A percentile compares a stretch with the other conserved stretches of the same genome.
Evolutionary conservation across 2,888 invertebrate species (phyloP).

Genomic region (Sphecodes monilicornis): DNA sequence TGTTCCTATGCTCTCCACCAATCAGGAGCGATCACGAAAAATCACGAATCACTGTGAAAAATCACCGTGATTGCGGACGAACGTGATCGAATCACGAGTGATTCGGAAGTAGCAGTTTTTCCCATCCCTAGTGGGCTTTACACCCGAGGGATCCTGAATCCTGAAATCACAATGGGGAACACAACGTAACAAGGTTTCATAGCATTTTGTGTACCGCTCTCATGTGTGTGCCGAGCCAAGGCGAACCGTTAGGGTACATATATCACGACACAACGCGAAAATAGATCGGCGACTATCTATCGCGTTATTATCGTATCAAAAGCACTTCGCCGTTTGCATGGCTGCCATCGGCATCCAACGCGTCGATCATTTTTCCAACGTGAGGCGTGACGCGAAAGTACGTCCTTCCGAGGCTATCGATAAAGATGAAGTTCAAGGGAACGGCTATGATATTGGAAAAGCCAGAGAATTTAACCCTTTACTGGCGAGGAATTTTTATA

Average conservation of each 20-base stretch:
- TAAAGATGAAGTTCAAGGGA: conserved; percentile 2
- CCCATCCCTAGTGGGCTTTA: no score
- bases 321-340: conserved; percentile 38
- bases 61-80: no score
- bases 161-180: not conserved
- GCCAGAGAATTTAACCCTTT: not conserved
- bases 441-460: not conserved
- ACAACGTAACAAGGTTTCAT: not conserved
- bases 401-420: not conserved
- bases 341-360: not conserved
- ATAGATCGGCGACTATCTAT: conserved; percentile 33
- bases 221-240: not conserved
- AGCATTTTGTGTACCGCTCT: not conserved
- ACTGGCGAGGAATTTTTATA: not conserved
- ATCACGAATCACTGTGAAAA: no score
- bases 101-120: no score
- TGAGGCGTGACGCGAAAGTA: not conserved
- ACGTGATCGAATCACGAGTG: no score
- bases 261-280: conserved; percentile 15
- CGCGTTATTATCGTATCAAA: conserved; percentile 44
- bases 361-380: not conserved
- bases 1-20: no score
- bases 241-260: conserved; percentile 21
- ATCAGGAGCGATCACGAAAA: no score
- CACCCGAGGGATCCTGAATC: not conserved